These are phyloP conservation scores for Rachycentron canadum DNA, from an alignment of 2,797 vertebrate species.

Conservation along the genomic window DNA sequence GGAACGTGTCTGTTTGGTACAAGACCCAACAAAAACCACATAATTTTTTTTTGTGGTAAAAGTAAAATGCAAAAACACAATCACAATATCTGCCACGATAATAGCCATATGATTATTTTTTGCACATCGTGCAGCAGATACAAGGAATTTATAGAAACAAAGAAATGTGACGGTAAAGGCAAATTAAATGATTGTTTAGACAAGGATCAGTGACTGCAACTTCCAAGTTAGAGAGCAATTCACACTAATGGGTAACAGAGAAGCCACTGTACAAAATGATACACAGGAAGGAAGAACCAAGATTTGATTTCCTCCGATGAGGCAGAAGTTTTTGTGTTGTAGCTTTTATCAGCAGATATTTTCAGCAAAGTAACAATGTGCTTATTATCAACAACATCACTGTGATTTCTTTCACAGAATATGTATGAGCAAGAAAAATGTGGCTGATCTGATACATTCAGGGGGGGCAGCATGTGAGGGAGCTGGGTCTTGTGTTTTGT, in stretches of 20 bases:
- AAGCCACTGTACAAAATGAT: neutral
- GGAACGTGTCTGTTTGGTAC: too few relatives aligned
- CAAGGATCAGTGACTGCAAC: neutral
- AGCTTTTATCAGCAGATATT: neutral
- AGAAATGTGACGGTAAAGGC: neutral
- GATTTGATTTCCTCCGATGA: slow-evolving; percentile 14
- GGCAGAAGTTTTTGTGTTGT: neutral
- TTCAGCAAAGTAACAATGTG: neutral
- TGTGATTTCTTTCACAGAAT: slow-evolving; percentile 7
- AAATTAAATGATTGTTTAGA: slow-evolving; percentile 9
- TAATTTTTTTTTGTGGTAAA: too few relatives aligned
- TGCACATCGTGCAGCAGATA: too few relatives aligned
- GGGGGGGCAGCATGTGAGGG: slow-evolving; percentile 13
- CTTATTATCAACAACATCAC: neutral
- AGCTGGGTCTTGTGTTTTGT: slow-evolving; percentile 61
- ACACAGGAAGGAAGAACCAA: neutral
- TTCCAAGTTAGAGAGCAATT: slow-evolving; percentile 1
- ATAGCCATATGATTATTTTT: too few relatives aligned
- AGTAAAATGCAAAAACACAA: too few relatives aligned
- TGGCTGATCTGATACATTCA: neutral
- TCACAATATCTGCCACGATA: too few relatives aligned
- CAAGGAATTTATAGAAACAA: neutral
- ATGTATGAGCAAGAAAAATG: slow-evolving; percentile 1
- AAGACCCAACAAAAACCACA: too few relatives aligned
- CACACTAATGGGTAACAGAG: neutral